phyloP scores from a whole-genome alignment of 2,113 vertebrate genomes.

The Cinclus mexicanus region DNA sequence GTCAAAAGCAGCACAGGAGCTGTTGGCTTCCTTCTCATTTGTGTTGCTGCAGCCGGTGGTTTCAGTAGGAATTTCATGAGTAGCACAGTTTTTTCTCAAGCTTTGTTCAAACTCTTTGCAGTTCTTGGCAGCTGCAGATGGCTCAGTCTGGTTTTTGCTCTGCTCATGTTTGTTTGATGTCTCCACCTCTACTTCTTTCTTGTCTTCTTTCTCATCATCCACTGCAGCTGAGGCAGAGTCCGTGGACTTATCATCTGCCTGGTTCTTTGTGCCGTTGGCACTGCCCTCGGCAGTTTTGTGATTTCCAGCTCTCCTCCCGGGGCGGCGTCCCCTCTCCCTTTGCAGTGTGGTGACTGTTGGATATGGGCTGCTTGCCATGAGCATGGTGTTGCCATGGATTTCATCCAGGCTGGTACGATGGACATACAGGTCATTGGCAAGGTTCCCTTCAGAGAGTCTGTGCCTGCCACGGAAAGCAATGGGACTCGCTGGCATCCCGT shows the following conservation, averaged over 20 bases:
- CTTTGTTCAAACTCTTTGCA: slow-evolving; percentile 76
- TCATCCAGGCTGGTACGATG: slow-evolving; percentile 83
- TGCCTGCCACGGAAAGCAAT: slow-evolving; percentile 83
- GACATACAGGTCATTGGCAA: slow-evolving; percentile 78
- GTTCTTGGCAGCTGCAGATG: slow-evolving; percentile 63
- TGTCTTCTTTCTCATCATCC: slow-evolving; percentile 84
- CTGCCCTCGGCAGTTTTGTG: slow-evolving; percentile 80
- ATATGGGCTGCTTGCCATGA: slow-evolving; percentile 83
- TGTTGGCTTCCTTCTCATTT: slow-evolving; percentile 79
- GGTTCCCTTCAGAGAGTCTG: slow-evolving; percentile 79
- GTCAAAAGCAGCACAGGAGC: slow-evolving; percentile 76
- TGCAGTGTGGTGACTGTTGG: slow-evolving; percentile 82
- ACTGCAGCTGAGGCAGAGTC: slow-evolving; percentile 71
- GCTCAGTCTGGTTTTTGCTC: slow-evolving; percentile 75
- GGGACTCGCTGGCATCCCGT: slow-evolving; percentile 73
- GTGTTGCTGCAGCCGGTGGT: slow-evolving; percentile 62
- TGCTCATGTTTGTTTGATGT: slow-evolving; percentile 71
- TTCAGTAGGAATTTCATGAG: slow-evolving; percentile 73
- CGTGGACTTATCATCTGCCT: slow-evolving; percentile 75
- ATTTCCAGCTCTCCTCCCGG: slow-evolving; percentile 76
- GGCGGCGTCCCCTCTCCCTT: slow-evolving; percentile 82
- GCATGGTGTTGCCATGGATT: slow-evolving; percentile 81
- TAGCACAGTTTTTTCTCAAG: slow-evolving; percentile 73
- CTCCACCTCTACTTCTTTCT: slow-evolving; percentile 79
- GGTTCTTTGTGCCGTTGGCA: slow-evolving; percentile 71